Percentiles rank a stretch among this genome's conserved stretches.
Conservation (phyloP, 2,113 vertebrate genomes). For the Bungarus multicinctus region DNA sequence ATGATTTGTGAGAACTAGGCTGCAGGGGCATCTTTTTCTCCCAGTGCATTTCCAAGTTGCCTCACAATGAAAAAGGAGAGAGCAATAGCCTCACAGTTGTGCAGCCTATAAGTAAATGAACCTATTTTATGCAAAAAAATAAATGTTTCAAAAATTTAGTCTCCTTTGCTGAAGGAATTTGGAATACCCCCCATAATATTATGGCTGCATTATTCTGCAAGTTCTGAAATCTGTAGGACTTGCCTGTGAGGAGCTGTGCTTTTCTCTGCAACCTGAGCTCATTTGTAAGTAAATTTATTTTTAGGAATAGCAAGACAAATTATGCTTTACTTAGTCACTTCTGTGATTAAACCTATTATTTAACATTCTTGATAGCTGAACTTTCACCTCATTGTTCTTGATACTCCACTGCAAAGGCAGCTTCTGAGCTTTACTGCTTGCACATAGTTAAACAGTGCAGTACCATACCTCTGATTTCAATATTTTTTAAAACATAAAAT, state of each 20-base stretch:
- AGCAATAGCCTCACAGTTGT: constrained; percentile 22
- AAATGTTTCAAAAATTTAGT: constrained; percentile 3
- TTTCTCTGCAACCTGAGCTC: constrained; percentile 2
- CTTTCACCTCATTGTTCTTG: constrained; percentile 30
- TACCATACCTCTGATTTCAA: constrained; percentile 57
- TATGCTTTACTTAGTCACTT: constrained; percentile 21
- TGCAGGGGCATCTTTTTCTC: constrained; percentile 24
- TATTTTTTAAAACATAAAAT: constrained; percentile 57
- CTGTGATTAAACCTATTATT: constrained; percentile 23
- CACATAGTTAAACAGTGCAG: constrained; percentile 53
- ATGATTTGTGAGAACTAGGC: background rate
- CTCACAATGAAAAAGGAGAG: background rate
- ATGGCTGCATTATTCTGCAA: constrained; percentile 20
- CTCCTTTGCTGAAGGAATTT: background rate
- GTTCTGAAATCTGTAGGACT: constrained; percentile 11
- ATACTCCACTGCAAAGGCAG: constrained; percentile 42
- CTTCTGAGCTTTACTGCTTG: constrained; percentile 55
- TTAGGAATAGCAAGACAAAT: background rate
- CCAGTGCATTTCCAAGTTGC: constrained; percentile 13
- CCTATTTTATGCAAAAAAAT: background rate
- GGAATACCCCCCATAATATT: background rate
- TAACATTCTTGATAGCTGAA: constrained; percentile 10
- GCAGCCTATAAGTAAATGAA: background rate
- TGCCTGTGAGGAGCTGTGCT: background rate
- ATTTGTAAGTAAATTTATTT: background rate